Conservation (phyloP, 2,113 vertebrate genomes). For the Salvator merianae region DNA sequence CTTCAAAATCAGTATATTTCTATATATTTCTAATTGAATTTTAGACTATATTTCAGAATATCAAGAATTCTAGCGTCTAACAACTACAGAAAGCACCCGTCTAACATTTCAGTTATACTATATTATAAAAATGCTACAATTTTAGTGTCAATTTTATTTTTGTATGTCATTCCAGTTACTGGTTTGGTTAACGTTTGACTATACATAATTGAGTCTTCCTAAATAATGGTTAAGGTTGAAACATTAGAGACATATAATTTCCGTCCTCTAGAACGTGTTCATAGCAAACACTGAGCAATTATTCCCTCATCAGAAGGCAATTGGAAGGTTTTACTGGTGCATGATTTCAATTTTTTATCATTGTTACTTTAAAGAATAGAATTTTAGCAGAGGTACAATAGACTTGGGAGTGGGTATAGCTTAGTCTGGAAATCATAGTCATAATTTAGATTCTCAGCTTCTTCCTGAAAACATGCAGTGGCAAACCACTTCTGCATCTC, state of each 20-base stretch:
- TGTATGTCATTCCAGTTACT: not conserved
- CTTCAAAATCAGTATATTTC: not conserved
- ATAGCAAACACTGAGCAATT: not conserved
- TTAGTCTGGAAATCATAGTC: too few species aligned
- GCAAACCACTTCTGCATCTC: too few species aligned
- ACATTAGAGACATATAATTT: too few species aligned
- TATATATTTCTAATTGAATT: not conserved
- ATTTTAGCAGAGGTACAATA: not conserved
- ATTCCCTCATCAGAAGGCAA: not conserved
- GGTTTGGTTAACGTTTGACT: not conserved
- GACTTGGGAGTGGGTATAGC: too few species aligned
- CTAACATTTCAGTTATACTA: not conserved
- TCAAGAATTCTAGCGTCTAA: not conserved
- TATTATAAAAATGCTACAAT: not conserved
- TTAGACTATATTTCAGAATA: not conserved
- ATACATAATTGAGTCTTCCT: not conserved
- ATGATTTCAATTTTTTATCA: not conserved
- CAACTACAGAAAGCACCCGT: not conserved
- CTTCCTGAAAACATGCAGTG: too few species aligned
- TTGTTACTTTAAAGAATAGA: not conserved
- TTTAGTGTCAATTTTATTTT: not conserved
- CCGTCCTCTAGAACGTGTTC: not conserved
- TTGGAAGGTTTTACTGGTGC: not conserved
- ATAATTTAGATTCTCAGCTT: too few species aligned
- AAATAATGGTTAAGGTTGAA: not conserved